These are phyloP conservation scores for Manis pentadactyla DNA, from an alignment of 2,797 vertebrate species.

Conservation along the genomic window DNA sequence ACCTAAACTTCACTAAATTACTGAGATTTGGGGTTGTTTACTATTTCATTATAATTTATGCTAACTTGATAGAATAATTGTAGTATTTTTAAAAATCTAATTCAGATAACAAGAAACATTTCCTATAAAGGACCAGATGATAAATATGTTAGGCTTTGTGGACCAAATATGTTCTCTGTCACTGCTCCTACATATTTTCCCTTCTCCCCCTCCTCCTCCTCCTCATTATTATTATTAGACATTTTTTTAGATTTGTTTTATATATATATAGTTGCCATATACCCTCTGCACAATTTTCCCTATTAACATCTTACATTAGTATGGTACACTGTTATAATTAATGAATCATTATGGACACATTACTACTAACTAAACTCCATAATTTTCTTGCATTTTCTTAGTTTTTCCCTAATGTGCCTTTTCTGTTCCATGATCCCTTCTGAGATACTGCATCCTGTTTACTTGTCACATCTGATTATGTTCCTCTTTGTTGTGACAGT, in stretches of 20 bases:
- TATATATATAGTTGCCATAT: background rate
- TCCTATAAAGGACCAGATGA: background rate
- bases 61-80: background rate
- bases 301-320: background rate
- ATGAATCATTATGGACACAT: background rate
- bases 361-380: background rate
- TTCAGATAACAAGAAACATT: background rate
- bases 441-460: background rate
- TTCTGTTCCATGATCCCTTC: background rate
- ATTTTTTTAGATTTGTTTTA: background rate
- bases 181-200: too few relatives aligned
- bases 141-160: background rate
- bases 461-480: background rate
- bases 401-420: background rate
- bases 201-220: too few relatives aligned
- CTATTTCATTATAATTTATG: background rate
- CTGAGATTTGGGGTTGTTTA: background rate
- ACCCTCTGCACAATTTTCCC: background rate
- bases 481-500: background rate
- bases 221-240: background rate
- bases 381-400: background rate
- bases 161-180: background rate
- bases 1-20: background rate
- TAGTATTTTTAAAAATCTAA: background rate
- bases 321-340: background rate